Conservation (phyloP, 2,888 invertebrate genomes). For the Leptinotarsa peninsularis region DNA sequence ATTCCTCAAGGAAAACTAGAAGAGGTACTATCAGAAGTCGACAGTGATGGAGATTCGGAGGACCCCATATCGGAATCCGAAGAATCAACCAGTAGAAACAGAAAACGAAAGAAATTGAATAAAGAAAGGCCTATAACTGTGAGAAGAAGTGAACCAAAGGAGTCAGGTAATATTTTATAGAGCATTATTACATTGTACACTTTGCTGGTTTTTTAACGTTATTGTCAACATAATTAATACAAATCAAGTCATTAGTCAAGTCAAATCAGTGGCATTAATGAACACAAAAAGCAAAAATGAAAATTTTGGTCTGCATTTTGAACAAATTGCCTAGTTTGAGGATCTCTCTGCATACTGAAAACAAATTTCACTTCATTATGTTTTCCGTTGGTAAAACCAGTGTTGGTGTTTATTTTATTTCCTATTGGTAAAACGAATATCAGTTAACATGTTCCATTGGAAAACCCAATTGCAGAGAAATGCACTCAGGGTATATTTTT, state of each 20-base stretch:
- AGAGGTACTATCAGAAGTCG: conserved; percentile 76
- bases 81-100: conserved; percentile 58
- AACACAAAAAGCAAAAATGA: too few species aligned
- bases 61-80: conserved; percentile 71
- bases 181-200: not conserved
- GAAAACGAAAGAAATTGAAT: conserved; percentile 55
- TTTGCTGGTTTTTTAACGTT: too few species aligned
- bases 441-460: conserved; percentile 13
- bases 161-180: conserved; percentile 19
- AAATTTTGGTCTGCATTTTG: too few species aligned
- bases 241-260: too few species aligned
- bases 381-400: too few species aligned
- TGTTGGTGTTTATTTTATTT: too few species aligned
- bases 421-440: not conserved
- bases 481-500: too few species aligned
- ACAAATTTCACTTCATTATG: too few species aligned
- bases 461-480: not conserved
- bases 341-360: too few species aligned
- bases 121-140: conserved; percentile 53
- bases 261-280: too few species aligned
- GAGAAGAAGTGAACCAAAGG: conserved; percentile 49
- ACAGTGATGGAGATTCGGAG: conserved; percentile 74
- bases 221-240: too few species aligned
- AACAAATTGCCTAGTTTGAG: too few species aligned
- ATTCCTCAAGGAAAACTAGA: conserved; percentile 73